Evolutionary conservation across 2,888 invertebrate species (phyloP), one percentile per base, ranked within the genome.

Genomic region (Synergus laeviventris): DNA sequence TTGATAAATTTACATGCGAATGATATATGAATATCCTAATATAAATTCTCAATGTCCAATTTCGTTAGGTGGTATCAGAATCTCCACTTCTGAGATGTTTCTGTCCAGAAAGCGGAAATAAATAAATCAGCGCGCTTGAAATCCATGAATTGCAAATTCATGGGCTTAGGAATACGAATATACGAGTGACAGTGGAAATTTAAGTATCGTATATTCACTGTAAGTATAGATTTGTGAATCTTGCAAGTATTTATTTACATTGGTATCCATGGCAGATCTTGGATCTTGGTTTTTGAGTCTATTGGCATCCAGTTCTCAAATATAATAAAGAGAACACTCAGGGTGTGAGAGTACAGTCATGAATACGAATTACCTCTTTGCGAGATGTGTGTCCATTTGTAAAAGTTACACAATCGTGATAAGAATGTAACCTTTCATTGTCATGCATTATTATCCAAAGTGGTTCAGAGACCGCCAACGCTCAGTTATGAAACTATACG

Each of bases 21-120:
- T 70, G 70, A 70, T 70, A 70, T 70, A 70, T 70, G 70, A 70
- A 49, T 45, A 70, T 70, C 70, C 70, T 70, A 70, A 70, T 70
- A 70, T 70, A 70, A 70, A 70, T 70, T 70, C 70, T 70, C 49
- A 70, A 70, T 70, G 70, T 70, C 70, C 70, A 70, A 70, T 70
- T 54, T 70, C 70, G 49, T 70, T 31, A 31, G 49, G 49, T 70
- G 31, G 49, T 70, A 70, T 31, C 18, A 45, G 49, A 70, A 31
- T 49, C 70, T 49, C 70, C 36, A 49, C 31, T 70, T 45, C 49
- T 70, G 49, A 70, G 70, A 70, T 70, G 70, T 70, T 70, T 70
- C 70, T 70, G 70, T 70, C 70, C 49, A 70, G 70, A 70, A 70
- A 70, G 70, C 70, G 70, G 70, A 70, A 70, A 70, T 70, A 70